Evolutionary conservation across 2,888 invertebrate genomes (phyloP).

Genomic region (Thymelicus lineola): DNA sequence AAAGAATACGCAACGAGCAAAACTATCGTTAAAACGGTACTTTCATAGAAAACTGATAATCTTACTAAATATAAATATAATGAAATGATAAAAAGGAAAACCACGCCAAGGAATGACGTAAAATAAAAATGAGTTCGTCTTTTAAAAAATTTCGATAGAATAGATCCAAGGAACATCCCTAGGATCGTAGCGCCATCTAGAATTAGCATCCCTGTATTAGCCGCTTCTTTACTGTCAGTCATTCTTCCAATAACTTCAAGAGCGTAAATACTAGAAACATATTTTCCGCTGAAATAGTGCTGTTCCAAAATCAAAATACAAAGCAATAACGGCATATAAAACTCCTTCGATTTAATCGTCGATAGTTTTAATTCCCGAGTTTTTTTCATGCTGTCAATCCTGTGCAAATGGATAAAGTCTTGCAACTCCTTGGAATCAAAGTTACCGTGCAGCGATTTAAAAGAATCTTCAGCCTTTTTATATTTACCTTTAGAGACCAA

Average conservation of each 20-base stretch:
- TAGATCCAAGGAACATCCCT: conserved; percentile 62
- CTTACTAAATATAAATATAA: conserved; percentile 45
- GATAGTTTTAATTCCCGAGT: no score
- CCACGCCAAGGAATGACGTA: conserved; percentile 32
- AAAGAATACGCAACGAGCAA: no score
- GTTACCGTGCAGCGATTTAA: conserved; percentile 56
- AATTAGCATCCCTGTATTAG: conserved; percentile 52
- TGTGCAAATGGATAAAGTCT: conserved; percentile 45
- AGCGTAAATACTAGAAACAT: conserved; percentile 41
- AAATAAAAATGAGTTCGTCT: conserved; percentile 49
- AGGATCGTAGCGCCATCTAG: conserved; percentile 54
- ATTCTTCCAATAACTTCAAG: conserved; percentile 34
- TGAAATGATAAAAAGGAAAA: conserved; percentile 42
- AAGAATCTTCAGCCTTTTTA: conserved; percentile 54
- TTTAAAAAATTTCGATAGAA: conserved; percentile 55
- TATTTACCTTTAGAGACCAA: conserved; percentile 57
- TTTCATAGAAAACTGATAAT: background rate
- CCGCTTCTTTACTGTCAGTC: conserved; percentile 46
- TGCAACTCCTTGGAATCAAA: conserved; percentile 52
- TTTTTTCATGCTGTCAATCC: no score
- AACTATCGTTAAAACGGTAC: no score
- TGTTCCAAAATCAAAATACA: conserved; percentile 52
- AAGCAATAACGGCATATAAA: conserved; percentile 55
- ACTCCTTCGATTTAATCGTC: conserved; percentile 36
- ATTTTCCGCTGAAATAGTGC: conserved; percentile 58